Base-by-base conservation (phyloP, 2,888 invertebrate species). In the Dicyrtoma fusca region DNA sequence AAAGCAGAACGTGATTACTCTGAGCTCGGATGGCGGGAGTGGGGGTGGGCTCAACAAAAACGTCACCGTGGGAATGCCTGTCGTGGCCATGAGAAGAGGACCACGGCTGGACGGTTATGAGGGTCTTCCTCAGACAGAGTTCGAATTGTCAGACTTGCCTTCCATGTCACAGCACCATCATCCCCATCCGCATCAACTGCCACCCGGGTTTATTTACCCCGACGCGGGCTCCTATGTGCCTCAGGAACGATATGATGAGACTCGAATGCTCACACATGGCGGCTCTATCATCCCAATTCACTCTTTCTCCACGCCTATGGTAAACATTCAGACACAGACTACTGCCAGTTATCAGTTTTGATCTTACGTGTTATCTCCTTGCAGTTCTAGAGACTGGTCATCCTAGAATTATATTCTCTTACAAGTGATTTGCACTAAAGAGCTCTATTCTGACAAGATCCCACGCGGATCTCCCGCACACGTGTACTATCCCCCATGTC, bases 101-200 rank as follows among this genome's bases (percentile, higher is more conserved):
- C 71, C 57, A 5, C 72, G 75, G 11, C 61, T 75, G 11, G 74
- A 75, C 63, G 75, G 89, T 81, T 88, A 88, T 80, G 88, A 88
- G 79, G 87, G 88, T 77, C 87, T 89, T 44, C 87, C 89, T 47
- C 90, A 88, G 72, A 85, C 86, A 8, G 87, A 87, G 25, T 84
- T 88, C 82, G 89, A 87, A 75, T 81, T 86, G 71, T 81, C 86
- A 80, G 74, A 74, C 55, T 63, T 77, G 51, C 69, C 65, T 62
- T 55, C 69, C 69, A 61, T 68, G 63, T 72, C 72, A 26, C 62
- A 53, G 21, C 70, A 73, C 45, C 73, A 64, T 53, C 66, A 66
- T 26, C 59, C 62, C 19, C 73, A 69, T 57, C 70, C n/a, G 25
- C 63, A 63, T 53, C 65, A 55, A 45, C 25, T 71, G 21, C 49